Evolutionary conservation across 2,113 vertebrate genomes (phyloP), one percentile per base, ranked within the genome.

Genomic region (Oryzias javanicus): DNA sequence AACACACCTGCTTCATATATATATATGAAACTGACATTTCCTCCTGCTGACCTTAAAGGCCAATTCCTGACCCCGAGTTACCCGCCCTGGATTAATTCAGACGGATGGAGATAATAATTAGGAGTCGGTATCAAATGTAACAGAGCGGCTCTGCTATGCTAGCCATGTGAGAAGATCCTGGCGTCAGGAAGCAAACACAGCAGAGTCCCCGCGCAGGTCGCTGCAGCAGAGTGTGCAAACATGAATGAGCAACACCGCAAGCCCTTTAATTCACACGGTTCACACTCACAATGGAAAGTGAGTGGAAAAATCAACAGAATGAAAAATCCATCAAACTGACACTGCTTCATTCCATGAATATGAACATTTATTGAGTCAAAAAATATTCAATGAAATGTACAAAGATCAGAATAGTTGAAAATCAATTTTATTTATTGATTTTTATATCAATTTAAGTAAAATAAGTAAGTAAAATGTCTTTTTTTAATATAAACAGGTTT

Each of bases 101-200:
- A 67, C 60, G 56, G 27, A 75, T 67, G 54, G 60, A 74, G 78
- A 76, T 83, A 84, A 90, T 91, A 86, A 90, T 82, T 88, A 72
- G 62, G 55, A 54, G 67, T 67, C 74, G 67, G 80, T 82, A 87
- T 87, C 75, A 85, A 90, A 89, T 89, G 80, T 89, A 90, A 80
- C 88, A 76, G 81, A 77, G 63, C 19, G 63, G 55, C 84, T 87
- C 85, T 81, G 85, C 84, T 89, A 90, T 90, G 83, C 68, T 61
- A 67, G 60, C 67, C 74, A 86, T 55, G 74, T 56, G 42, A 55
- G 51, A 63, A 53, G 74, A 70, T 60, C 50, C 79, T 72, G 82
- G 58, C 61, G 60, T 75, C 83, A 78, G 52, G 41, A 24, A 71
- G 72, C 72, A 62, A 74, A 80, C 64, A 63, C 69, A 52, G 66